Evolutionary conservation across 2,113 vertebrate species (phyloP).

Genomic region (Macroglossus sobrinus): DNA sequence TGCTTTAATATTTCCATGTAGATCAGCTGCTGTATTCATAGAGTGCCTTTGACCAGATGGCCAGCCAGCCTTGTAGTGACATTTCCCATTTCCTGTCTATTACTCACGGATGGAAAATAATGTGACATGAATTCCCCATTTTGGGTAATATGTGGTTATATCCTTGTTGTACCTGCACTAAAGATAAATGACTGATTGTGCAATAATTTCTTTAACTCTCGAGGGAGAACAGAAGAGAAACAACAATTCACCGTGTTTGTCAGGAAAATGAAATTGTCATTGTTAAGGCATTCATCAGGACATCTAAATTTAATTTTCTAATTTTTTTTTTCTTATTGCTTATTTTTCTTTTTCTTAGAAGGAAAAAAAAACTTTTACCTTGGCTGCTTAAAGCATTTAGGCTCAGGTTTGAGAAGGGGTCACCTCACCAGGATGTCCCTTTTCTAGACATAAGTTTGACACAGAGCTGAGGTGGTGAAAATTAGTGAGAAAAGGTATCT

Average conservation of each 20-base stretch:
- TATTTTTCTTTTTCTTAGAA: not conserved
- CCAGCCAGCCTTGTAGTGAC: conserved; percentile 68
- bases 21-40: conserved; percentile 72
- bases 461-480: not conserved
- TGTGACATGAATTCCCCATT: conserved; percentile 42
- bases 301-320: not conserved
- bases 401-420: not conserved
- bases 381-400: not conserved
- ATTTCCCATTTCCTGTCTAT: conserved; percentile 74
- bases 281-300: not conserved
- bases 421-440: not conserved
- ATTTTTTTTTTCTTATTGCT: not conserved
- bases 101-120: conserved; percentile 70
- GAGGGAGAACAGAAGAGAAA: not conserved
- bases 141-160: not conserved
- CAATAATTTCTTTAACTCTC: not conserved
- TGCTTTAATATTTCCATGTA: conserved; percentile 74
- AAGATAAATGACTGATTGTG: conserved; percentile 45
- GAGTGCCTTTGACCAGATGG: conserved; percentile 78
- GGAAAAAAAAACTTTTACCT: not conserved
- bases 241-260: not conserved
- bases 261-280: not conserved
- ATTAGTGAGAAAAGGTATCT: not conserved
- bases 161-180: conserved; percentile 47
- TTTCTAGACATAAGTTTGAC: not conserved